Evolutionary conservation across 2,797 vertebrate species (phyloP), one percentile per base, ranked within the genome.

Genomic region (Cynopterus sphinx): DNA sequence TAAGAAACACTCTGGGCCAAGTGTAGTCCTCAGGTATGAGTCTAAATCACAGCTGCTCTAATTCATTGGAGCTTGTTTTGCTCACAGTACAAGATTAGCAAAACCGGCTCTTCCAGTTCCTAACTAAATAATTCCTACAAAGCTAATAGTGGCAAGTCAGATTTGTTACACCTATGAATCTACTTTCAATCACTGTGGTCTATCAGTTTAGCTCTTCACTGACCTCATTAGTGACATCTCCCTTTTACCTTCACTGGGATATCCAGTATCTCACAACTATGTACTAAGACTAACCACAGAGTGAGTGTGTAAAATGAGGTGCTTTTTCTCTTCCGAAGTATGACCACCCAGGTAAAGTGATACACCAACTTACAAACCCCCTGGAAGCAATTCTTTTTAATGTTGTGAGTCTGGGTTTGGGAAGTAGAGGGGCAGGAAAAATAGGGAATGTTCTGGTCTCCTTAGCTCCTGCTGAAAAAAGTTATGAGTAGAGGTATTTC

Each of bases 41-140:
- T 81, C 53, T 95, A 75, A 94, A 53, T 89, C 81, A 57, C n/a
- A 77, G 70, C 63, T n/a, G 26, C 59, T 87, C 70, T 63, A 63
- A 53, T 74, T 67, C 51, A 43, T 67, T 33, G 21, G 36, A 57
- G 87, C 36, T 97, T 10, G 1, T 74, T 31, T 93, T 87, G 73
- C 49, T 94, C 68, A 91, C 68, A 53, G 43, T 15, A 81, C 7
- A 41, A 84, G 90, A 92, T 63, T 81, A 87, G 59, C 39, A 87
- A 96, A 97, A 97, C 97, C 17, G 10, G 96, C 78, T 90, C 36
- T 96, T 95, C 96, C 43, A 28, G 96, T 96, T 96, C 81, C 87
- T 90, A 93, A 87, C 43, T 75, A 89, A 94, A 86, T 91, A 90
- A 96, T 81, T 94, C 81, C 87, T 87, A n/a, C 57, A 24, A 65